Conservation (phyloP, 2,113 vertebrate genomes). For the Plestiodon gilberti region DNA sequence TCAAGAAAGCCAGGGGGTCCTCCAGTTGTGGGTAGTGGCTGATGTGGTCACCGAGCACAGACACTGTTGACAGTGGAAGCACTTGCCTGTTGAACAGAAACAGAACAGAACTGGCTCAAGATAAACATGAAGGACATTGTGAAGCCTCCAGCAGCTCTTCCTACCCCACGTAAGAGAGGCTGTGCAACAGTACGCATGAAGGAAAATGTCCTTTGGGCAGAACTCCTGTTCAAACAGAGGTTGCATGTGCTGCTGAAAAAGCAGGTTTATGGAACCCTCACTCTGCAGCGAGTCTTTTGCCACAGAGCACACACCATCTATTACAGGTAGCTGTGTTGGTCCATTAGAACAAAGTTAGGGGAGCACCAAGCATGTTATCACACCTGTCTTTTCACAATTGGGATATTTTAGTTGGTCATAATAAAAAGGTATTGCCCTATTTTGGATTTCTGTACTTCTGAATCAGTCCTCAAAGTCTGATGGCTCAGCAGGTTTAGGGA, state of each 20-base stretch:
- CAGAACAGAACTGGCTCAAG: conserved; percentile 7
- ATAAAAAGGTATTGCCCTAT: background rate
- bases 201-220: background rate
- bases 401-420: too few species aligned
- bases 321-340: too few species aligned
- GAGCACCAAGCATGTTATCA: too few species aligned
- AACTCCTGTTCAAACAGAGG: background rate
- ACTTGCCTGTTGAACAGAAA: conserved; percentile 77
- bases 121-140: background rate
- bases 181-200: background rate
- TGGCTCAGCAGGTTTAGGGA: background rate
- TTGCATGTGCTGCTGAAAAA: background rate
- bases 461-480: background rate
- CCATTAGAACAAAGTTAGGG: too few species aligned
- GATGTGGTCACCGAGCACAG: conserved; percentile 91
- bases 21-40: conserved; percentile 97
- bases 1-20: conserved; percentile 91
- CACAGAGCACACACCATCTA: too few species aligned
- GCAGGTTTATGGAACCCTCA: too few species aligned
- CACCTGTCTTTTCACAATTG: too few species aligned
- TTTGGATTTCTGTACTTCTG: background rate
- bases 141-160: background rate
- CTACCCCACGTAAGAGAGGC: background rate
- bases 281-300: too few species aligned
- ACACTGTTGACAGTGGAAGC: conserved; percentile 87